phyloP scores from a whole-genome alignment of 2,888 invertebrate species.

The Ellobium chinense region DNA sequence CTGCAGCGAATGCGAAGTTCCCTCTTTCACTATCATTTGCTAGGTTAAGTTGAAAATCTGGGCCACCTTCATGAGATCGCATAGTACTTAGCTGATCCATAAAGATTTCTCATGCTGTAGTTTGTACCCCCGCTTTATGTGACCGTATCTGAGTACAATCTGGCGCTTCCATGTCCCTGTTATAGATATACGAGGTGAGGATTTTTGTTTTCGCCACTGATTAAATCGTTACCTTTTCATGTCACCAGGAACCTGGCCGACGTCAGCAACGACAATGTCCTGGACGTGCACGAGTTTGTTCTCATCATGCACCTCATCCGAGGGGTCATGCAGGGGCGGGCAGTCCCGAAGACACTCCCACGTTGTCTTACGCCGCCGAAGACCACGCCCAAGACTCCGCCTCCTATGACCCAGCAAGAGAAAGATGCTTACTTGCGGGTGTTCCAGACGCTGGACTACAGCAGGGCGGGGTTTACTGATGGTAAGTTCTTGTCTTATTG shows the following conservation, averaged over 20 bases:
- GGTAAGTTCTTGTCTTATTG: constrained; percentile 51
- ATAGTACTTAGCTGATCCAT: too few species aligned
- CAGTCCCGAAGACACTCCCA: constrained; percentile 92
- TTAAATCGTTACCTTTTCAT: background rate
- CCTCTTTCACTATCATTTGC: too few species aligned
- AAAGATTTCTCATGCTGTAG: too few species aligned
- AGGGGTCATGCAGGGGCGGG: constrained; percentile 91
- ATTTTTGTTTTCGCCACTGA: too few species aligned
- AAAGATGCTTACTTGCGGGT: constrained; percentile 65
- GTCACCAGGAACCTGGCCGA: constrained; percentile 76
- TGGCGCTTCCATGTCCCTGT: too few species aligned
- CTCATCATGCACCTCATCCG: constrained; percentile 75
- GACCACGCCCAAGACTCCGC: constrained; percentile 50
- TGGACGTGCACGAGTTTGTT: constrained; percentile 75
- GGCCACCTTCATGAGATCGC: too few species aligned
- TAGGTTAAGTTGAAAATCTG: too few species aligned
- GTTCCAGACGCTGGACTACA: constrained; percentile 63
- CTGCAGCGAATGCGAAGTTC: too few species aligned
- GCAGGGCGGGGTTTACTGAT: constrained; percentile 58
- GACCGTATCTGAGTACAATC: too few species aligned
- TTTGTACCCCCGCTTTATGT: too few species aligned
- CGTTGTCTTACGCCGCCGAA: constrained; percentile 59
- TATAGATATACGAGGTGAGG: too few species aligned
- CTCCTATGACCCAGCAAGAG: constrained; percentile 59
- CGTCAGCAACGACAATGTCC: constrained; percentile 75